Percentiles rank a stretch among this genome's conserved stretches.
phyloP scores from a whole-genome alignment of 2,888 invertebrate species.

The Athalia circularis region DNA sequence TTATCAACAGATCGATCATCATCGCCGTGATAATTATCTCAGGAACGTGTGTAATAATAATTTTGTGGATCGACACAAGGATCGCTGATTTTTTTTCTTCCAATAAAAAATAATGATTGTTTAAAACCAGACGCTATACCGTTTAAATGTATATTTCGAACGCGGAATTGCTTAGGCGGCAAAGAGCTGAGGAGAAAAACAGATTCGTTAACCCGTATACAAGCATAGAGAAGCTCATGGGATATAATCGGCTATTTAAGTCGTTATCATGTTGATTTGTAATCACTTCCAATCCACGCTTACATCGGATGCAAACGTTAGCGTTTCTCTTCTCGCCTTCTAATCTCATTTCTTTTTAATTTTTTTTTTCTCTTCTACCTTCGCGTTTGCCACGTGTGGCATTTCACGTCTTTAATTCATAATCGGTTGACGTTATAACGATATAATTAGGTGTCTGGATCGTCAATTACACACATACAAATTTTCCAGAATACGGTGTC shows the following conservation, averaged over 20 bases:
- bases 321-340: slow-evolving; percentile 8
- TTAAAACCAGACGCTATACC: background rate
- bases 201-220: slow-evolving; percentile 13
- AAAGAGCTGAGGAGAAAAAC: slow-evolving; percentile 12
- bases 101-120: too few species aligned
- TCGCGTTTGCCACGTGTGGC: background rate
- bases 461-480: too few species aligned
- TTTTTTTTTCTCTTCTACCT: background rate
- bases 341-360: slow-evolving; percentile 8
- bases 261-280: slow-evolving; percentile 29
- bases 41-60: too few species aligned
- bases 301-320: background rate
- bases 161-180: background rate
- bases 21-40: too few species aligned
- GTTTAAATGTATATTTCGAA: background rate
- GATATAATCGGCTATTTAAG: slow-evolving; percentile 9
- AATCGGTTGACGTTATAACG: background rate
- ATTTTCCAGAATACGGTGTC: too few species aligned
- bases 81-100: too few species aligned
- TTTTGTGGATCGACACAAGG: too few species aligned
- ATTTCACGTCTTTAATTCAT: background rate
- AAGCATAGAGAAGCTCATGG: background rate
- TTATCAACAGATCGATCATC: too few species aligned
- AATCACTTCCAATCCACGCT: slow-evolving; percentile 21
- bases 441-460: too few species aligned